phyloP scores from a whole-genome alignment of 2,113 vertebrate genomes.

The Mesitornis unicolor region DNA sequence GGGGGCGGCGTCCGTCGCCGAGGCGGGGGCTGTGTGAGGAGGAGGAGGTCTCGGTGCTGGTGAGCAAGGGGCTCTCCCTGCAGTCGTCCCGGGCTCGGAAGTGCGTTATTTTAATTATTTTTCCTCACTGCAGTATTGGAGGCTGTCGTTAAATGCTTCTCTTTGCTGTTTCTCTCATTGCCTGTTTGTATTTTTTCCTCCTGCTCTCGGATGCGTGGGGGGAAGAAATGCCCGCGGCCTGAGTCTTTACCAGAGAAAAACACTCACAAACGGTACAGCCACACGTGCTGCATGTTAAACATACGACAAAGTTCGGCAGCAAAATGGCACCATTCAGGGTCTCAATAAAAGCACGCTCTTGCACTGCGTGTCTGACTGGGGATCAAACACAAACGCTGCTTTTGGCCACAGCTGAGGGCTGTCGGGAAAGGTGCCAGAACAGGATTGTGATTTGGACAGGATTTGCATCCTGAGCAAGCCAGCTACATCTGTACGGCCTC shows the following conservation, averaged over 20 bases:
- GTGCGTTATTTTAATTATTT: rapidly evolving
- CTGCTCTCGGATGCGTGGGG: rapidly evolving
- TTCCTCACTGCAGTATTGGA: rapidly evolving
- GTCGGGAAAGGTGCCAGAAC: background rate
- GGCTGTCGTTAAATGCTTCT: rapidly evolving
- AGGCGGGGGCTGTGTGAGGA: rapidly evolving
- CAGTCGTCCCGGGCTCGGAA: rapidly evolving
- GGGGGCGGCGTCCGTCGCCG: background rate
- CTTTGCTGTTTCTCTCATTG: rapidly evolving
- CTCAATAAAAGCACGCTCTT: background rate
- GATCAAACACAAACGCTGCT: background rate
- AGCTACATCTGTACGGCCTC: too few relatives aligned
- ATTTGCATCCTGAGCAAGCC: background rate
- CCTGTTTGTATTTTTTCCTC: background rate
- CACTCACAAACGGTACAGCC: rapidly evolving
- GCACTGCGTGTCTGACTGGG: background rate
- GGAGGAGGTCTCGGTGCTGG: rapidly evolving
- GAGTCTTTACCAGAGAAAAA: too few relatives aligned
- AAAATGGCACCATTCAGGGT: rapidly evolving
- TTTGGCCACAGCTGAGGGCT: background rate
- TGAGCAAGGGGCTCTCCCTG: rapidly evolving
- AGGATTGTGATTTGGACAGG: background rate
- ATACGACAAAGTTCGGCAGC: rapidly evolving
- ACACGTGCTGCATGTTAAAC: background rate
- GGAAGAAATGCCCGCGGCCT: background rate